Base-by-base conservation (phyloP, 2,888 invertebrate species). In the Lasius platythorax region DNA sequence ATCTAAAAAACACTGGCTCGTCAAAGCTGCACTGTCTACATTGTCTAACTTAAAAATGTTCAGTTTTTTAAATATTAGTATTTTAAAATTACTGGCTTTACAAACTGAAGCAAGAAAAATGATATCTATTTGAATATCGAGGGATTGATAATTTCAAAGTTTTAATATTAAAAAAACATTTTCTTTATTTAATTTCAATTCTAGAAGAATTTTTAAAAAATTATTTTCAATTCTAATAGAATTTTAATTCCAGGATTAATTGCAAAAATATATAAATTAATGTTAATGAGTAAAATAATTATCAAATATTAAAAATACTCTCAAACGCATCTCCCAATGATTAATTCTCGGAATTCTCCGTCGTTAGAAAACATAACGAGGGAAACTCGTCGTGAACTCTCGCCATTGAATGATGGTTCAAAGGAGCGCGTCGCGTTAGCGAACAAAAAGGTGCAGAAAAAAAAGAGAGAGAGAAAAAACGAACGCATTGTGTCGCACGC, bases 341-440 rank as follows among this genome's bases (percentile, higher is more conserved):
- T 66, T 66, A 63, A 46, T 50, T 43, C 37, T 37, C 37, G 11
- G 50, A 75, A 64, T 64, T 64, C n/a, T 53, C 64, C 11, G 23
- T 64, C 64, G n/a, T 6, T 37, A n/a, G 15, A 6, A 3, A 70
- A 53, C n/a, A 50, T 33, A 15, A 33, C 18, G 28, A 58, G n/a
- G 5, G 8, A 63, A 74, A 33, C 30, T 74, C 43, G 28, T 37
- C 43, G 58, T 8, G 30, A 8, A 53, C n/a, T 43, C 28, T 9
- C 8, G 43, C 28, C 11, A 28, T 64, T 50, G 64, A 23, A 64
- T 15, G 46, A 30, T 18, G 58, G 28, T 61, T 43, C n/a, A 50
- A 46, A 75, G 37, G 75, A 64, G 50, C 33, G n/a, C n/a, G 33
- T 37, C 50, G 75, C 8, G 61, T 72, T 37, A 40, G 37, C 37